Conservation (phyloP, 92 coral and sea anemone genomes). For the Epizoanthus scotinus region DNA sequence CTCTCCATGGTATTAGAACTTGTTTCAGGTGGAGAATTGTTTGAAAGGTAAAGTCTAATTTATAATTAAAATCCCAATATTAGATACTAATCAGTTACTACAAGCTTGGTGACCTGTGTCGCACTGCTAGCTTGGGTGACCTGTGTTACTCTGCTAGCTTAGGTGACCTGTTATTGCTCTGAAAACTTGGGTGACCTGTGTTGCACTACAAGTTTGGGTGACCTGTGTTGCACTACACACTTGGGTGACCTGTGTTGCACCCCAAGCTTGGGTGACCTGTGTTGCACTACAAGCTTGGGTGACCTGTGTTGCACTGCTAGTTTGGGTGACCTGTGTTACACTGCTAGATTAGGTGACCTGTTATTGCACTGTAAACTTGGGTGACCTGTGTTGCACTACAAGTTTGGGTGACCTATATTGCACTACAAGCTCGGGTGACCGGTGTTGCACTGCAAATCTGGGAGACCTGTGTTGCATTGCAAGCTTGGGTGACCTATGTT, state of each 20-base stretch:
- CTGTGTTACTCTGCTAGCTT: background rate
- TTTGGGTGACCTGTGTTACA: too few species aligned
- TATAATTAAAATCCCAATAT: background rate
- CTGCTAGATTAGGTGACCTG: too few species aligned
- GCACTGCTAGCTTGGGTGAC: background rate
- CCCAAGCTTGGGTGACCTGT: too few species aligned
- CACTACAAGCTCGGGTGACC: background rate
- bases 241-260: background rate
- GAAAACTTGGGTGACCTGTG: too few species aligned
- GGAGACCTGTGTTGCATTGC: too few species aligned
- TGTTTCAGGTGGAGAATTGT: constrained; percentile 95
- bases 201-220: background rate
- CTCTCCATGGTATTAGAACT: constrained; percentile 85
- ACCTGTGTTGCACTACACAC: background rate
- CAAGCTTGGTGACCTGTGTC: background rate
- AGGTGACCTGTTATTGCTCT: background rate
- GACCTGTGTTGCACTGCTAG: too few species aligned
- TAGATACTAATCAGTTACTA: background rate
- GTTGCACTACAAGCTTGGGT: too few species aligned
- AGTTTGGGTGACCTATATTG: too few species aligned
- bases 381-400: too few species aligned
- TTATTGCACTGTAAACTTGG: too few species aligned
- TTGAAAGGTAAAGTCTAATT: constrained; percentile 77
- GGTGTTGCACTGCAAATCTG: background rate
- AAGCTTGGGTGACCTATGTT: too few species aligned